phyloP scores from a whole-genome alignment of 1,140 invertebrate genomes.

The Pogonus chalceus region DNA sequence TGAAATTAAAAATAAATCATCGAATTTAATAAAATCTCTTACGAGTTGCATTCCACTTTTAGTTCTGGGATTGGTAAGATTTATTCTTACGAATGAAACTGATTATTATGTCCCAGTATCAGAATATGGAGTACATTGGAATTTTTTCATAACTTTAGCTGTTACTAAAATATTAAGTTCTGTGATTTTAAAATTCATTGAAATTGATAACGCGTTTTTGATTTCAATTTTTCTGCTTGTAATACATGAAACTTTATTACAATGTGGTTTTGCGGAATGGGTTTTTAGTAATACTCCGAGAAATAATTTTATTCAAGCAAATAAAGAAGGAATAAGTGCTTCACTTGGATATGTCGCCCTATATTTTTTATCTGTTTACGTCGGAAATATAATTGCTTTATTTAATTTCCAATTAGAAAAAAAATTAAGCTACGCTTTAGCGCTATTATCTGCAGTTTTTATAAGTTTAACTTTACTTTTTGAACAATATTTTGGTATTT shows the following conservation, averaged over 20 bases:
- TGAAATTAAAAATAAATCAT: constrained; percentile 34
- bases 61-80: constrained; percentile 60
- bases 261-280: constrained; percentile 54
- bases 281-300: constrained; percentile 52
- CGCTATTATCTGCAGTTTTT: constrained; percentile 37
- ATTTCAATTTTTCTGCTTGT: constrained; percentile 44
- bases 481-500: constrained; percentile 41
- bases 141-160: constrained; percentile 90
- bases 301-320: constrained; percentile 61
- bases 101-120: constrained; percentile 78
- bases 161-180: constrained; percentile 65
- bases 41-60: constrained; percentile 44
- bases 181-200: constrained; percentile 42
- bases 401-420: constrained; percentile 11
- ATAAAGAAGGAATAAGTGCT: constrained; percentile 83
- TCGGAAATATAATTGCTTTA: constrained; percentile 48
- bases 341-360: constrained; percentile 72
- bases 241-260: constrained; percentile 61
- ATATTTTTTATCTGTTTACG: constrained; percentile 62
- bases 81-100: constrained; percentile 47
- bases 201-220: constrained; percentile 36
- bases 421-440: constrained; percentile 35
- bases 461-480: constrained; percentile 33
- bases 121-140: constrained; percentile 95
- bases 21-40: constrained; percentile 30